Base-by-base conservation (phyloP, 2,797 vertebrate genomes). In the Triplophysa bombifrons region DNA sequence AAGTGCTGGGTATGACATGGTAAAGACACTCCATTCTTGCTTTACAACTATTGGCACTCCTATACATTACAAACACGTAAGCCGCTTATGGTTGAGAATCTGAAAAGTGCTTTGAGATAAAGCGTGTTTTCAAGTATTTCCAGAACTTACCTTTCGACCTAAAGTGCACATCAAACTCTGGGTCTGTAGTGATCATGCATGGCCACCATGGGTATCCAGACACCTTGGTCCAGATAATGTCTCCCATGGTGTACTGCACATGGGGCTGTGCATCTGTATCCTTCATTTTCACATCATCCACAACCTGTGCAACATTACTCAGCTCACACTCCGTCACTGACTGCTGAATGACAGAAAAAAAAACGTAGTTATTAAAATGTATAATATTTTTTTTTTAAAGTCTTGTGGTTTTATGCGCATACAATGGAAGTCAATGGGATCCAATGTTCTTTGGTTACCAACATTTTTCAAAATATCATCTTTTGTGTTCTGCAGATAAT, bases 191-290 rank as follows among this genome's bases (percentile, higher is more conserved):
- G 85, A 99, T 95, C 94, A 99, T 97, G 89, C 98, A 98, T 0
- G 98, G 98, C 98, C 98, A 99, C 98, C 97, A 99, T 0, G 97
- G 97, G 87, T 96, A 98, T 44, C 98, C 98, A 0, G 95, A 95
- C 78, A 98, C 96, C 88, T 99, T 99, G 55, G 98, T 95, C 98
- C 98, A 99, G 56, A 99, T 96, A 84, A 99, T 66, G 76, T 98
- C 95, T 12, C 98, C 97, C 16, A 95, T 87, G 1, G 88, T 93
- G 72, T 95, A 97, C 17, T 89, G 91, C 83, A 91, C 80, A 17
- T 86, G 79, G 4, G 87, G 81, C 14, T 90, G 86, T 73, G 88
- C 84, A 25, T 88, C 88, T 30, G 91, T 19, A 55, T 16, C 27
- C 3, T 25, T 75, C 9, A 19, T 50, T 27, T 76, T 17, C 13